These are phyloP conservation scores for Buteo buteo DNA, from an alignment of 2,113 vertebrate genomes.

Conservation along the genomic window DNA sequence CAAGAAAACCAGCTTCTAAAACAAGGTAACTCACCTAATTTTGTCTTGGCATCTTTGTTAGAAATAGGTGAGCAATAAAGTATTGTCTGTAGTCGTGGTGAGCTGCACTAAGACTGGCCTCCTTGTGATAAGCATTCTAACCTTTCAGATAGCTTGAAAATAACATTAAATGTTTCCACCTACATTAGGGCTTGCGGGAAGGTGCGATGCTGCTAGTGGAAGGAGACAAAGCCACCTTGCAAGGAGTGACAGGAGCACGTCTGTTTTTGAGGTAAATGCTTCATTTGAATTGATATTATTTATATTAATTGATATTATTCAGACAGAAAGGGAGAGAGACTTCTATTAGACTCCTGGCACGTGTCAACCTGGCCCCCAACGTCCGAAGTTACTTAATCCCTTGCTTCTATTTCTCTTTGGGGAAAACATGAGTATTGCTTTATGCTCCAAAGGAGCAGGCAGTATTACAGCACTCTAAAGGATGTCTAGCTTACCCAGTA, in stretches of 20 bases:
- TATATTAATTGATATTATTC: not conserved
- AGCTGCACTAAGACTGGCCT: not conserved
- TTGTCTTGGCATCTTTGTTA: not conserved
- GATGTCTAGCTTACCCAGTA: not conserved
- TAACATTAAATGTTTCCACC: not conserved
- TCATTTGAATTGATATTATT: not conserved
- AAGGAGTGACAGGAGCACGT: conserved; percentile 79
- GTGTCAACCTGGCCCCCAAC: not conserved
- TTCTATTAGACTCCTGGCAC: not conserved
- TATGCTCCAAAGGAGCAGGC: not conserved
- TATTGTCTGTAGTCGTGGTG: not conserved
- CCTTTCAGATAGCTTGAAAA: not conserved
- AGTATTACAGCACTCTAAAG: not conserved
- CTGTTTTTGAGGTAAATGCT: conserved; percentile 80
- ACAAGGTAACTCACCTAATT: not conserved
- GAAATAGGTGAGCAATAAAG: not conserved
- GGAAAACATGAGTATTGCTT: not conserved
- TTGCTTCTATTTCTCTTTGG: not conserved
- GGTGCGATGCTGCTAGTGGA: conserved; percentile 84
- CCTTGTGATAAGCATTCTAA: not conserved
- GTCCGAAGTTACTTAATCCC: not conserved
- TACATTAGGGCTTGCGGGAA: conserved; percentile 80
- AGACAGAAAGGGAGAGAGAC: not conserved
- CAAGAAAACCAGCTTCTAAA: not conserved
- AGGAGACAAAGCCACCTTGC: conserved; percentile 78